Evolutionary conservation across 2,113 vertebrate species (phyloP), one percentile per base, ranked within the genome.

Genomic region (Aspiorhynchus laticeps): DNA sequence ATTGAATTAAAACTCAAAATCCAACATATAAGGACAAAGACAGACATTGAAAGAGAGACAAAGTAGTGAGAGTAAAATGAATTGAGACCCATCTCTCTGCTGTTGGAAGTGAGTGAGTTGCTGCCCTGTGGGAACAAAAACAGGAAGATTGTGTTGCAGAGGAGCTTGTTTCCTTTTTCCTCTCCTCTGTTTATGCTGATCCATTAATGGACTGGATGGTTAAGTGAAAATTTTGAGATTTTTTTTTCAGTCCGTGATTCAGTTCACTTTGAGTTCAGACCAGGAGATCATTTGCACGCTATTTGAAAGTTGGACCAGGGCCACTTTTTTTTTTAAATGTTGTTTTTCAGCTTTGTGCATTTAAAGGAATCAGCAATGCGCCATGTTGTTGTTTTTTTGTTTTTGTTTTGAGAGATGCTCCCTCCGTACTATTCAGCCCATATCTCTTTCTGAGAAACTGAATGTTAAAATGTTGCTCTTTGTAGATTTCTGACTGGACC

Each of bases 1-100:
- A 87, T 86, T 89, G 89, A 88, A 88, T 85, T 63, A 14, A 59
- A 85, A 83, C 77, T 83, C n/a, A 4, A 67, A 38, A 51, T 88
- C 5, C 28, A 59, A 80, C 4, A 80, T 36, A 19, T 9, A 31
- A 4, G 17, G 6, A 56, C 17, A 21, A 51, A 51, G 48, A 15
- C 11, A 48, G 38, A 38, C 7, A 38, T 38, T 38, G 33, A 38
- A 38, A 38, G 12, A 46, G 10, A 26, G 21, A 46, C 24, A 59
- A 31, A 28, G 26, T 38, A 28, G 26, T 38, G 1, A 31, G 15
- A 48, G 43, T 4, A 12, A 56, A 53, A 77, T 61, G n/a, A 46
- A 82, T 21, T 53, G n/a, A 75, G 21, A 28, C 12, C 0, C 17
- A 21, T 36, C 15, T 53, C 17, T 59, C 19, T 80, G 28, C 19